Evolutionary conservation across 53 echinoderm and acorn worm species (phyloP).

Genomic region (Echinarachnius parma): DNA sequence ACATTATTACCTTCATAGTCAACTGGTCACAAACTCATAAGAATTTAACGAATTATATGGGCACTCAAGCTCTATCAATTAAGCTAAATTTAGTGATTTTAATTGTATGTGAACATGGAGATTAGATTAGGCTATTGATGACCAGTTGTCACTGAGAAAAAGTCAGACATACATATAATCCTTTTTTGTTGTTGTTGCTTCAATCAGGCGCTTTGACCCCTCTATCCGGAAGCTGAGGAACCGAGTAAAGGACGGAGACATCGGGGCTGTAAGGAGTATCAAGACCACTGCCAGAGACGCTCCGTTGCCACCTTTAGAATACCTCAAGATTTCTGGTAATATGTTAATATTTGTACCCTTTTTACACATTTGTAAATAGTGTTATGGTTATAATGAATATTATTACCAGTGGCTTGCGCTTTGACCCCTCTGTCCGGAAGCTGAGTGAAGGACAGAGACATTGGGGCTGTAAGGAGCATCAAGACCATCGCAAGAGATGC

Average conservation of each 20-base stretch:
- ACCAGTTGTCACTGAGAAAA: too few relatives aligned
- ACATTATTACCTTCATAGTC: too few relatives aligned
- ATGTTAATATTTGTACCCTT: too few relatives aligned
- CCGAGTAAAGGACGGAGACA: constrained; percentile 60
- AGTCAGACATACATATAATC: not conserved
- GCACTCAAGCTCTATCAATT: too few relatives aligned
- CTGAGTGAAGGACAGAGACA: constrained; percentile 61
- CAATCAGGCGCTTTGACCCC: constrained; percentile 19
- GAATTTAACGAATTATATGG: too few relatives aligned
- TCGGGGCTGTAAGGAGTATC: constrained; percentile 71
- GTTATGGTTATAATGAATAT: too few relatives aligned
- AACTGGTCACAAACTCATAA: too few relatives aligned
- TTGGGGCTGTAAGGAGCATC: constrained; percentile 72
- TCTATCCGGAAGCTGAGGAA: constrained; percentile 50
- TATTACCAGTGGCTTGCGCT: too few relatives aligned
- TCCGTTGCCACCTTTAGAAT: constrained; percentile 60
- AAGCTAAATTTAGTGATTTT: too few relatives aligned
- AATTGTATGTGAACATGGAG: too few relatives aligned
- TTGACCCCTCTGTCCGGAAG: constrained; percentile 58
- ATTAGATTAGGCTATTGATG: too few relatives aligned
- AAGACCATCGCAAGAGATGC: constrained; percentile 73
- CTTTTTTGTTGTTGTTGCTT: not conserved
- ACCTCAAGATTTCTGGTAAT: constrained; percentile 82
- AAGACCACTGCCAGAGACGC: constrained; percentile 73
- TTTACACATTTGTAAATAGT: too few relatives aligned